Base-by-base conservation (phyloP, 2,797 vertebrate species). In the Sebastiscus albofasciatus region DNA sequence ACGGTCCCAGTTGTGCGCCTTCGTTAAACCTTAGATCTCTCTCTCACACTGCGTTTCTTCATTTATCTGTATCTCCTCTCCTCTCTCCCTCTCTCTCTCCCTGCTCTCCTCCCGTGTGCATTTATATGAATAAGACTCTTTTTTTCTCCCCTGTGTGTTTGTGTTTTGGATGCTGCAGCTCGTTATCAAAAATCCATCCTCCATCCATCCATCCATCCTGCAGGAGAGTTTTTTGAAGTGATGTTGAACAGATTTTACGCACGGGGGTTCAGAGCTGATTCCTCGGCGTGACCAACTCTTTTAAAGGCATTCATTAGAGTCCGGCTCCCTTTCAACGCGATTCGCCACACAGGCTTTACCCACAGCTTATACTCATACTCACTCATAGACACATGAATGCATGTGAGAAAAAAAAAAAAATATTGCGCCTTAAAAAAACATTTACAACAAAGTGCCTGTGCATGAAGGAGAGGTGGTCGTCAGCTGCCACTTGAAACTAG, bases 281-380 rank as follows among this genome's bases (percentile, higher is more conserved):
- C 94, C 93, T 95, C 94, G 86, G 96, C 93, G 91, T 97, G 97
- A 98, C 96, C 95, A 93, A 95, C 91, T 94, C 94, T 96, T 96
- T 96, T 96, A 96, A 96, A 97, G 94, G 95, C 96, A 97, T 98
- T 97, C 96, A 97, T 98, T 97, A 97, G 94, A 96, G 95, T 89
- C 85, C 95, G 93, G 95, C 95, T 96, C 94, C 60, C 93, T 96
- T 97, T 97, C 96, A 96, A 87, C 90, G 83, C 95, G 93, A 97
- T 98, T 98, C 95, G 95, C 96, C 96, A 97, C 97, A 96, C 94
- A 86, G 95, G 95, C 95, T 97, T 65, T 95, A 95, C 49, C 76
- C 66, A 26, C 26, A 69, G 85, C 77, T 93, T 89, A 89, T 80
- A 16, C 39, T 42, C 39, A 27, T 27, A 27, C 86, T 78, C 90